phyloP scores from a whole-genome alignment of 2,888 invertebrate genomes.

The Myathropa florea region DNA sequence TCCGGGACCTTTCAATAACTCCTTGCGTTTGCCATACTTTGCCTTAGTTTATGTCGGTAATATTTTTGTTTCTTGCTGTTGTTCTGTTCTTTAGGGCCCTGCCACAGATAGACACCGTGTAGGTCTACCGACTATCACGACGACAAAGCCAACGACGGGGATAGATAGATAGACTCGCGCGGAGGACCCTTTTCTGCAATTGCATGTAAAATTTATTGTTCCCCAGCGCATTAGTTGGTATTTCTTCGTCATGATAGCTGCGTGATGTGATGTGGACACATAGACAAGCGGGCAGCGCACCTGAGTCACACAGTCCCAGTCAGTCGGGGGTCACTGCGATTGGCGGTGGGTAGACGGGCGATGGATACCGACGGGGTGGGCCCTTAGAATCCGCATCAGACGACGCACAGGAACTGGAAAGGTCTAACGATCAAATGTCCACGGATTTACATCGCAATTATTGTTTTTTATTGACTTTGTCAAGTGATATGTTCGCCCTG shows the following conservation, averaged over 20 bases:
- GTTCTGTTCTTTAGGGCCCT: constrained; percentile 29
- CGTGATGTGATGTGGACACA: constrained; percentile 63
- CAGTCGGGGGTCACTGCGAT: constrained; percentile 32
- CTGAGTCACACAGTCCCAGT: constrained; percentile 39
- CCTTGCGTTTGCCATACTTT: constrained; percentile 64
- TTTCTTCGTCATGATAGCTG: constrained; percentile 65
- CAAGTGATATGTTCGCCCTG: constrained; percentile 72
- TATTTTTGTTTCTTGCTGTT: constrained; percentile 66
- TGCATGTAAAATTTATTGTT: constrained; percentile 65
- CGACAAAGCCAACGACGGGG: not conserved
- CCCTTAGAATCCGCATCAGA: constrained; percentile 42
- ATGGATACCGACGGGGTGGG: constrained; percentile 25
- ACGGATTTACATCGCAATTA: constrained; percentile 74
- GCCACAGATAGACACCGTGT: constrained; percentile 39
- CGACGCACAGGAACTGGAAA: not conserved
- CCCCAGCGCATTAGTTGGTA: constrained; percentile 58
- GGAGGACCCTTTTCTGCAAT: constrained; percentile 58
- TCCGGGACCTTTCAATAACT: constrained; percentile 69
- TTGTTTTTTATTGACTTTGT: constrained; percentile 73
- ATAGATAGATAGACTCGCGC: constrained; percentile 24
- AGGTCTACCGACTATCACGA: constrained; percentile 26
- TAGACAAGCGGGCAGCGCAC: constrained; percentile 57
- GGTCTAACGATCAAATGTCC: constrained; percentile 61
- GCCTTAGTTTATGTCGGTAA: constrained; percentile 64
- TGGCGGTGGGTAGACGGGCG: constrained; percentile 17